phyloP scores from a whole-genome alignment of 2,797 vertebrate species.

The Eulemur rubriventer region DNA sequence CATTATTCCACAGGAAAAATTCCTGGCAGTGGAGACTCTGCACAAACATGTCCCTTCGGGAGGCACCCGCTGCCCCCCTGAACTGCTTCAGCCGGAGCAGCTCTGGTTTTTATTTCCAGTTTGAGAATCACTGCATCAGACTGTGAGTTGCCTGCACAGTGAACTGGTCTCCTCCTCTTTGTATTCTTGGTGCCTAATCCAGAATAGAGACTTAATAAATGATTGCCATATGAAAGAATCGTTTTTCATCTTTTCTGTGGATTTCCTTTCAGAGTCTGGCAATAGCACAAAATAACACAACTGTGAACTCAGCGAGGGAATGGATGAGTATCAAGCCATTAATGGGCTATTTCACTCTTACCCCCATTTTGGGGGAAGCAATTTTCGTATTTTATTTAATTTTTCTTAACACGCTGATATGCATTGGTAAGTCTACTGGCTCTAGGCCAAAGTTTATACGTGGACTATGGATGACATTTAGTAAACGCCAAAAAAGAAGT shows the following conservation, averaged over 20 bases:
- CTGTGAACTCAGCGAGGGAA: not conserved
- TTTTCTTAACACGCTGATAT: constrained; percentile 52
- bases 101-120: not conserved
- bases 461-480: not conserved
- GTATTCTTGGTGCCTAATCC: not conserved
- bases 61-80: not conserved
- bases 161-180: not conserved
- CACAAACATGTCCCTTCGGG: not conserved
- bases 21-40: not conserved
- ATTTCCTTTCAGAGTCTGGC: constrained; percentile 48
- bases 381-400: constrained; percentile 63
- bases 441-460: not conserved
- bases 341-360: not conserved
- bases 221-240: not conserved
- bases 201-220: not conserved
- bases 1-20: not conserved
- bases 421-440: constrained; percentile 26
- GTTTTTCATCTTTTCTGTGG: constrained; percentile 39
- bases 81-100: not conserved
- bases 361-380: constrained; percentile 32
- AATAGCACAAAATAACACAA: not conserved
- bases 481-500: constrained; percentile 33
- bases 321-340: not conserved
- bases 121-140: not conserved
- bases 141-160: not conserved